phyloP scores from a whole-genome alignment of 2,888 invertebrate species.

The Agapetus fuscipes region DNA sequence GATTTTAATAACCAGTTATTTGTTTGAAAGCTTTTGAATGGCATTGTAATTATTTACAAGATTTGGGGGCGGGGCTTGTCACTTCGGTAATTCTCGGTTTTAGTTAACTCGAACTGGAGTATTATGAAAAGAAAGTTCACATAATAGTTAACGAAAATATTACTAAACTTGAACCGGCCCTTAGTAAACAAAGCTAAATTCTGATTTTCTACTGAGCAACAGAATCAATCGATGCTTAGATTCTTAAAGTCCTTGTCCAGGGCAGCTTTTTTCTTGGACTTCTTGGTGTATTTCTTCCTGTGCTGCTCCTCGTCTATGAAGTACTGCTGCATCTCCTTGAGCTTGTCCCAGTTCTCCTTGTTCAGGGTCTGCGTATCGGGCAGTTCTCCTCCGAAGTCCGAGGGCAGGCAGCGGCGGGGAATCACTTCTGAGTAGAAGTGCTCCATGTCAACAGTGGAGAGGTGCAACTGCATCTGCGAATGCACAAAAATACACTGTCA shows the following conservation, averaged over 20 bases:
- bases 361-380: constrained; percentile 39
- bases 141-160: too few relatives aligned
- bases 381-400: constrained; percentile 52
- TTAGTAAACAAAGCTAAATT: too few relatives aligned
- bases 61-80: too few relatives aligned
- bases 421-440: constrained; percentile 46
- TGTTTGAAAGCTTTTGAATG: too few relatives aligned
- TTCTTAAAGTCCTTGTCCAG: constrained; percentile 13
- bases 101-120: too few relatives aligned
- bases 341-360: constrained; percentile 33
- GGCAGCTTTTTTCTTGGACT: constrained; percentile 3
- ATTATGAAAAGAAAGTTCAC: too few relatives aligned
- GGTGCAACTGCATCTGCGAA: constrained; percentile 52
- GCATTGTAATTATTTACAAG: too few relatives aligned
- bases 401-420: constrained; percentile 47
- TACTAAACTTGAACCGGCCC: too few relatives aligned
- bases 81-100: too few relatives aligned
- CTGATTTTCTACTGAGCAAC: too few relatives aligned
- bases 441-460: constrained; percentile 43
- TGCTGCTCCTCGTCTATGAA: constrained; percentile 33
- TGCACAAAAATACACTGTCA: too few relatives aligned
- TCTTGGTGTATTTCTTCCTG: constrained; percentile 2
- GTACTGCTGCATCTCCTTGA: constrained; percentile 31
- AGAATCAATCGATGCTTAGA: constrained; percentile 17
- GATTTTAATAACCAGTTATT: too few relatives aligned